Evolutionary conservation across 2,113 vertebrate species (phyloP).

Genomic region (Ursus arctos): DNA sequence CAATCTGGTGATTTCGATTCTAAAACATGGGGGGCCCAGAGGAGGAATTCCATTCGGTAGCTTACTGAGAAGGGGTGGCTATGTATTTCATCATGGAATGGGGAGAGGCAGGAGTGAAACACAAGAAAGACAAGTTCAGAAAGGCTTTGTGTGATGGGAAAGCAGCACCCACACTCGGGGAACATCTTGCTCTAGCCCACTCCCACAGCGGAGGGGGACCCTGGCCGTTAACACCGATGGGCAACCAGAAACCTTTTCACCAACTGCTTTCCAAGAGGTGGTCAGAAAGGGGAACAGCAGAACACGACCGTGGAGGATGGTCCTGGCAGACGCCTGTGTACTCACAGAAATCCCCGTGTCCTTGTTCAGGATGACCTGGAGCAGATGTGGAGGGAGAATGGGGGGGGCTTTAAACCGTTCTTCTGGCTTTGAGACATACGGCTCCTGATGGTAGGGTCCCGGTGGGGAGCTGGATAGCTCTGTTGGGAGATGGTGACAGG

Average conservation of each 20-base stretch:
- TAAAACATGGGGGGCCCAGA: neutral
- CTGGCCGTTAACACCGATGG: neutral
- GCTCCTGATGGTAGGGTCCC: conserved; percentile 96
- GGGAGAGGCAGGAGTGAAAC: neutral
- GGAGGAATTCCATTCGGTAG: neutral
- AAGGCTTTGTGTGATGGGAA: rapidly evolving
- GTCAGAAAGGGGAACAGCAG: neutral
- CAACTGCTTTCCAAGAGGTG: neutral
- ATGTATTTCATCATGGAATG: neutral
- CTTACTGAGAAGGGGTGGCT: neutral
- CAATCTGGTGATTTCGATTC: neutral
- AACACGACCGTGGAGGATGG: rapidly evolving
- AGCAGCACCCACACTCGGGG: neutral
- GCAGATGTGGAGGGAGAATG: conserved; percentile 96
- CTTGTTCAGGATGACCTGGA: conserved; percentile 99
- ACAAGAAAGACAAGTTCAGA: neutral
- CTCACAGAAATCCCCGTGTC: conserved; percentile 98
- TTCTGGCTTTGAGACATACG: conserved; percentile 93
- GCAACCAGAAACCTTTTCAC: neutral
- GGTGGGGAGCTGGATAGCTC: conserved; percentile 98
- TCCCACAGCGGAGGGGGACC: neutral
- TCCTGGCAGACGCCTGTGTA: neutral
- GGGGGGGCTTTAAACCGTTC: conserved; percentile 95
- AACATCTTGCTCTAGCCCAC: neutral
- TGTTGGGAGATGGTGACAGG: conserved; percentile 77